Conservation (phyloP, 2,113 vertebrate genomes). For the Danionella cerebrum region DNA sequence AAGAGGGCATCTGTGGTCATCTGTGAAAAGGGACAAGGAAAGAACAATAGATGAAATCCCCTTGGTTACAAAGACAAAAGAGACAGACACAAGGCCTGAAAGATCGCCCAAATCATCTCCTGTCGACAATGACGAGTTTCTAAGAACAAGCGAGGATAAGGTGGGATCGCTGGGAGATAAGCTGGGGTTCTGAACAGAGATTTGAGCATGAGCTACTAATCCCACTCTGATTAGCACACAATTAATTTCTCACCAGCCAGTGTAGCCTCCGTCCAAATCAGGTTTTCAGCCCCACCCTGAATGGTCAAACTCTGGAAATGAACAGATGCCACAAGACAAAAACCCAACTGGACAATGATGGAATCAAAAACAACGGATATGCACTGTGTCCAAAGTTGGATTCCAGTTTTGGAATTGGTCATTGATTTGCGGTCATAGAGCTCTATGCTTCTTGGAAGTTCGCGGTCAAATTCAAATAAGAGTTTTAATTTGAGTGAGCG, state of each 20-base stretch:
- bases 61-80: slow-evolving; percentile 74
- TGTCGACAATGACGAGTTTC: slow-evolving; percentile 62
- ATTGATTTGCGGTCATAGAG: no score
- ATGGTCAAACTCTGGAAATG: slow-evolving; percentile 45
- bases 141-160: slow-evolving; percentile 65
- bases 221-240: slow-evolving; percentile 65
- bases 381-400: no score
- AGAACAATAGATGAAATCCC: slow-evolving; percentile 67
- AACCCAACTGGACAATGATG: no score
- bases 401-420: no score
- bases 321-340: slow-evolving; percentile 53
- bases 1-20: slow-evolving; percentile 91
- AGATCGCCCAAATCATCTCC: slow-evolving; percentile 62
- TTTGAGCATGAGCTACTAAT: slow-evolving; percentile 65
- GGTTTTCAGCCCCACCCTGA: slow-evolving; percentile 54
- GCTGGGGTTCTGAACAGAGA: slow-evolving; percentile 51
- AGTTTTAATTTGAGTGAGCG: no score
- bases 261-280: slow-evolving; percentile 48
- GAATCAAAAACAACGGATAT: no score
- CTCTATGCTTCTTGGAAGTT: no score
- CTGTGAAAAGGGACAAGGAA: slow-evolving; percentile 75
- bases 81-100: slow-evolving; percentile 65
- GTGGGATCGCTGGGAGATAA: slow-evolving; percentile 57
- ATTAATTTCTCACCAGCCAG: slow-evolving; percentile 60
- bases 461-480: no score